phyloP scores from a whole-genome alignment of 2,797 vertebrate genomes.

The Protosalanx chinensis region DNA sequence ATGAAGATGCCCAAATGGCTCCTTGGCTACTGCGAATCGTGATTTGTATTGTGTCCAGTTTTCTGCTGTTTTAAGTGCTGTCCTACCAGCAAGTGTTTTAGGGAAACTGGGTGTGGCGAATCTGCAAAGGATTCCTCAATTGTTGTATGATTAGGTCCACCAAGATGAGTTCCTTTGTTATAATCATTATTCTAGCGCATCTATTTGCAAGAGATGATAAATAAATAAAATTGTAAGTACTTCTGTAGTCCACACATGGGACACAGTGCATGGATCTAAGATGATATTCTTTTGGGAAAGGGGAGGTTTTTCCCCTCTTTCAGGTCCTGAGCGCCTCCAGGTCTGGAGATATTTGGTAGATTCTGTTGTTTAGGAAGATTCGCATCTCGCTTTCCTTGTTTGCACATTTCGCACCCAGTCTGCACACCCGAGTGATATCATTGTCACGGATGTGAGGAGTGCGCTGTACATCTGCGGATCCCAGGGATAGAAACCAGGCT shows the following conservation, averaged over 20 bases:
- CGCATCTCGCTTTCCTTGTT: constrained; percentile 17
- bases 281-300: no score
- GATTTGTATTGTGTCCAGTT: constrained; percentile 20
- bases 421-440: constrained; percentile 20
- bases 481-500: constrained; percentile 29
- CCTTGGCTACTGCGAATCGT: constrained; percentile 28
- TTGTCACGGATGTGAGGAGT: no score
- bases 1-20: constrained; percentile 37
- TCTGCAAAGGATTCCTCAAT: constrained; percentile 2
- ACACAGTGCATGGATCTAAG: neutral
- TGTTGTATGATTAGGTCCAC: neutral
- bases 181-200: constrained; percentile 3
- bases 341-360: neutral
- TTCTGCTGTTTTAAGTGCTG: neutral
- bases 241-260: neutral
- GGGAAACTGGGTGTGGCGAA: neutral
- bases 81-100: neutral
- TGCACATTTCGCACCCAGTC: constrained; percentile 28
- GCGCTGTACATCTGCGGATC: constrained; percentile 31
- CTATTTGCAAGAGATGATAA: neutral
- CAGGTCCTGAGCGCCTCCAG: neutral
- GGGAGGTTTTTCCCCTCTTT: neutral
- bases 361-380: neutral
- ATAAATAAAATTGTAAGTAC: no score
- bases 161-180: neutral